Evolutionary conservation across 2,113 vertebrate species (phyloP).

Genomic region (Aptenodytes forsteri): DNA sequence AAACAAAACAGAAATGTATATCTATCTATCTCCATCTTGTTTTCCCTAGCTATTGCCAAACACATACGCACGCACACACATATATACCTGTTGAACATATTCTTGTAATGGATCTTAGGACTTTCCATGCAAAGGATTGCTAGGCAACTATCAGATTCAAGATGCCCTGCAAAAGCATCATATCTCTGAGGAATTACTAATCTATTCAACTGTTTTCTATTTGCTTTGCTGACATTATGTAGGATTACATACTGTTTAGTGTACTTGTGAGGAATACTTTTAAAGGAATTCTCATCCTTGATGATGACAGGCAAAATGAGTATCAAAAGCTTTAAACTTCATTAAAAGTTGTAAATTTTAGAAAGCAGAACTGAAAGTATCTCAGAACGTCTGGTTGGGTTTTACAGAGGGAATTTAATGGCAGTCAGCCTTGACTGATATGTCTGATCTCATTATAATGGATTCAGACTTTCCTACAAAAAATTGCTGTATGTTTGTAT

Average conservation of each 20-base stretch:
- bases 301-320: background rate
- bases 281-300: background rate
- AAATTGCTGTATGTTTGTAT: background rate
- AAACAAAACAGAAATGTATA: background rate
- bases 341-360: background rate
- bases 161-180: background rate
- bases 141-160: background rate
- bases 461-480: background rate
- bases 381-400: background rate
- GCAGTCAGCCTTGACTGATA: background rate
- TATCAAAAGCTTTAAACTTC: background rate
- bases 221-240: background rate
- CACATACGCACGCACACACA: rapidly evolving
- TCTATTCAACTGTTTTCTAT: background rate
- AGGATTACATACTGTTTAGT: background rate
- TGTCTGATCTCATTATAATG: background rate
- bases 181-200: background rate
- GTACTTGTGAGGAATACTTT: background rate
- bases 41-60: background rate
- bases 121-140: background rate
- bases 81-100: background rate
- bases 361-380: background rate
- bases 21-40: background rate
- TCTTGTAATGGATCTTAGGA: background rate
- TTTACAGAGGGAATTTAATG: background rate